These are phyloP conservation scores for Acanthornis magna DNA, from an alignment of 2,797 vertebrate species.

Conservation along the genomic window DNA sequence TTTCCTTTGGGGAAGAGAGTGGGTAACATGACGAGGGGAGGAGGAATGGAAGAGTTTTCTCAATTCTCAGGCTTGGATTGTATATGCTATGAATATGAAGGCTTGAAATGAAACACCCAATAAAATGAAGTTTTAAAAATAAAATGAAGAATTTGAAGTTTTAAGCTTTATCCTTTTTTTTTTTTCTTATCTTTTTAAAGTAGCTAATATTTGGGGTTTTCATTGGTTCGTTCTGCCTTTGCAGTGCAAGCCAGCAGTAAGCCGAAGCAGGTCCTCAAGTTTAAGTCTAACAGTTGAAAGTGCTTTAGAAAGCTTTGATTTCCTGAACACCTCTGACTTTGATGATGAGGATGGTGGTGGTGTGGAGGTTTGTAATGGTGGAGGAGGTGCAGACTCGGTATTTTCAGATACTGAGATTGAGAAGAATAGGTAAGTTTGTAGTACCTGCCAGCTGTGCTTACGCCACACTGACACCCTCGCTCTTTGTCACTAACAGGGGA, in stretches of 20 bases:
- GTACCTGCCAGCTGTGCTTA: constrained; percentile 28
- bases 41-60: not conserved
- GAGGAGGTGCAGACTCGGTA: constrained; percentile 82
- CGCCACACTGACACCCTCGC: not conserved
- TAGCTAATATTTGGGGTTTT: constrained; percentile 60
- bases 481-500: constrained; percentile 1
- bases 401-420: constrained; percentile 89
- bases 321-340: constrained; percentile 98
- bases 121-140: constrained; percentile 63
- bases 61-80: constrained; percentile 21
- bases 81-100: constrained; percentile 59
- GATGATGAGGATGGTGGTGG: constrained; percentile 90
- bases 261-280: constrained; percentile 93
- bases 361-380: constrained; percentile 73
- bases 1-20: not conserved
- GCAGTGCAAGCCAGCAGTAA: constrained; percentile 90
- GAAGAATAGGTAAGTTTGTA: constrained; percentile 84
- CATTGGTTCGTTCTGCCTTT: constrained; percentile 76
- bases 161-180: constrained; percentile 26
- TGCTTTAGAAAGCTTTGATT: constrained; percentile 98
- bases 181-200: constrained; percentile 3
- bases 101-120: constrained; percentile 57
- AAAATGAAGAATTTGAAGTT: constrained; percentile 30
- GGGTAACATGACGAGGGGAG: not conserved
- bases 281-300: constrained; percentile 97